phyloP scores from a whole-genome alignment of 2,113 vertebrate genomes.

The Eidolon helvum region DNA sequence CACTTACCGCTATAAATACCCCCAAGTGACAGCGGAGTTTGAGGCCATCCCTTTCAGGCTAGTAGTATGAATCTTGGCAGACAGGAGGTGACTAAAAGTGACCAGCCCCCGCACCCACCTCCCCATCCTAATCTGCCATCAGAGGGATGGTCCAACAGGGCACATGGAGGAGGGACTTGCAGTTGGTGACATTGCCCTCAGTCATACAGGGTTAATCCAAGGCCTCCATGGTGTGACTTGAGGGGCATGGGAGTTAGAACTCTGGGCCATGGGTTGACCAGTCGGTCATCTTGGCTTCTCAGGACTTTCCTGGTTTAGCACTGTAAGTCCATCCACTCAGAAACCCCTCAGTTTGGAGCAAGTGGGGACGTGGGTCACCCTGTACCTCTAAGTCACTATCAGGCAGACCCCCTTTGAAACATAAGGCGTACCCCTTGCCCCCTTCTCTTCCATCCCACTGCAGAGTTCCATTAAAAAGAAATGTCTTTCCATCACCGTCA shows the following conservation, averaged over 20 bases:
- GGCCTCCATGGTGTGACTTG: background rate
- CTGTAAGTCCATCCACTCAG: background rate
- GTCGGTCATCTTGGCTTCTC: too few relatives aligned
- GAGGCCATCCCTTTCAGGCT: background rate
- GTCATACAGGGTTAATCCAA: too few relatives aligned
- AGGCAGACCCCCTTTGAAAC: background rate
- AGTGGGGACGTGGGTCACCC: background rate
- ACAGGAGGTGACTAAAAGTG: background rate
- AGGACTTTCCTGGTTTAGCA: background rate
- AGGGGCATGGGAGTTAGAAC: background rate
- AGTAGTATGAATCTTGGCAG: background rate
- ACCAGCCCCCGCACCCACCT: too few relatives aligned
- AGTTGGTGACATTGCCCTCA: background rate
- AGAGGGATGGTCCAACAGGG: too few relatives aligned
- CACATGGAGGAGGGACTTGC: background rate
- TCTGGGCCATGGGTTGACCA: background rate
- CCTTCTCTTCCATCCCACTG: background rate
- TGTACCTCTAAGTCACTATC: background rate
- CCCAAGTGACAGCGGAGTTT: accelerated
- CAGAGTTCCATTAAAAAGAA: background rate
- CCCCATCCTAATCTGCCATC: accelerated
- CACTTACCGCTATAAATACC: background rate
- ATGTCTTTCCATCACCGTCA: background rate
- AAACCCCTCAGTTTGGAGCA: background rate
- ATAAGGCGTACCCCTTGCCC: too few relatives aligned